Conservation (phyloP, 2,888 invertebrate genomes). For the Drosophila anomalipes region DNA sequence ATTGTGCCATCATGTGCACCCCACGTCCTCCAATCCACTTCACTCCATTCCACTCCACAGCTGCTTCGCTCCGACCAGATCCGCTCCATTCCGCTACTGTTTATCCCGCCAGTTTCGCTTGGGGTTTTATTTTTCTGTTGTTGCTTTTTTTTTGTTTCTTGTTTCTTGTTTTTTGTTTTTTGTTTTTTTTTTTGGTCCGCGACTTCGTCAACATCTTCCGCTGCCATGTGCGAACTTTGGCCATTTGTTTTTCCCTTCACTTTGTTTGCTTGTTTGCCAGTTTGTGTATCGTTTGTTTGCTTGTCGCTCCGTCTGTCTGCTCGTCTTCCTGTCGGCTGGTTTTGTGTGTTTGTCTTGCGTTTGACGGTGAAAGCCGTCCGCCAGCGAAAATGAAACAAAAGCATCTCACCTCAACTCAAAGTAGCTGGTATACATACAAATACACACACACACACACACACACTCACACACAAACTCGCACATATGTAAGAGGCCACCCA, state of each 20-base stretch:
- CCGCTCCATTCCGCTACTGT: conserved; percentile 1
- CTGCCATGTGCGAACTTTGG: conserved; percentile 54
- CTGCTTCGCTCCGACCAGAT: neutral
- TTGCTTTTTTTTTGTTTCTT: neutral
- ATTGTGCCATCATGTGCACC: conserved; percentile 59
- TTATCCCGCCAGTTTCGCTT: neutral
- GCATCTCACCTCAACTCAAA: conserved; percentile 46
- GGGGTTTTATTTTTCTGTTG: neutral
- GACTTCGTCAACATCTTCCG: conserved; percentile 54
- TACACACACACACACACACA: neutral
- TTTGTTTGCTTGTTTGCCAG: conserved; percentile 55
- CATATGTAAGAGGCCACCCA: neutral
- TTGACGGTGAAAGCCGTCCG: conserved; percentile 35
- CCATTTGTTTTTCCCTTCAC: conserved; percentile 62
- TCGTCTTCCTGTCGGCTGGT: neutral
- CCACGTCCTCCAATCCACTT: neutral
- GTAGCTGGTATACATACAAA: conserved; percentile 66
- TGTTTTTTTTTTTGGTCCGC: conserved; percentile 28
- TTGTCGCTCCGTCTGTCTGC: neutral
- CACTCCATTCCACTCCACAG: neutral
- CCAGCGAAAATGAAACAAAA: conserved; percentile 49
- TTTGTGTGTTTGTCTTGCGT: conserved; percentile 63
- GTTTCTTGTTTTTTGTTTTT: neutral
- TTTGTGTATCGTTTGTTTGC: conserved; percentile 53
- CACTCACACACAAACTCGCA: neutral